A percentile compares a stretch with the other conserved stretches of the same genome.
These are phyloP conservation scores for Leucoraja erinaceus DNA, from an alignment of 2,113 vertebrate species.

Conservation along the genomic window DNA sequence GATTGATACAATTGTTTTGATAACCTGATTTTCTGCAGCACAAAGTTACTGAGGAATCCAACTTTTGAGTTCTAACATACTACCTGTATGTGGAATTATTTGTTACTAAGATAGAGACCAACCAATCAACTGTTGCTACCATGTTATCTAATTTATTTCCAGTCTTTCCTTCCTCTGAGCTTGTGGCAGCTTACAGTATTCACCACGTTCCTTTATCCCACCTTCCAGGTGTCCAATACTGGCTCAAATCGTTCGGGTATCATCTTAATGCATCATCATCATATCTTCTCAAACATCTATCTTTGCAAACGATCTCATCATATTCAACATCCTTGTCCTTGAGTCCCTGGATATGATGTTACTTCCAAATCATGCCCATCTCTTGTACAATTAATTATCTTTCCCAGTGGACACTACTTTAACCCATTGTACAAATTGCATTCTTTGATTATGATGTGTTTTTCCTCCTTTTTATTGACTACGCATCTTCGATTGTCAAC, in stretches of 20 bases:
- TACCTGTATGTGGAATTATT: too few species aligned
- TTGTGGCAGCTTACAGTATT: not conserved
- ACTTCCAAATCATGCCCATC: too few species aligned
- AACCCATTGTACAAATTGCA: not conserved
- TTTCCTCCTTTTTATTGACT: not conserved
- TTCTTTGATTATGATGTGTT: not conserved
- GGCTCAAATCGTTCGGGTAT: not conserved
- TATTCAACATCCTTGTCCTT: not conserved
- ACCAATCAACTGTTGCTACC: too few species aligned
- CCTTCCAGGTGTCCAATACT: not conserved
- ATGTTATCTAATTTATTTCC: not conserved
- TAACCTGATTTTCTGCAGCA: too few species aligned
- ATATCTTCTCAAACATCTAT: not conserved
- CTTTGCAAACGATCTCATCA: not conserved
- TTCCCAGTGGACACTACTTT: not conserved
- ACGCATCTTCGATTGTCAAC: not conserved
- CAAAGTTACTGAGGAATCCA: too few species aligned
- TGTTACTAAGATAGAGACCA: too few species aligned
- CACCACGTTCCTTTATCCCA: not conserved
- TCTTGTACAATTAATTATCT: not conserved
- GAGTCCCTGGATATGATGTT: not conserved
- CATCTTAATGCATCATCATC: not conserved
- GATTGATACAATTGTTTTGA: too few species aligned
- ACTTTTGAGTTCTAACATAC: too few species aligned
- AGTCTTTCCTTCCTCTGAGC: not conserved